phyloP scores from a whole-genome alignment of 1,140 invertebrate species.

The Holcopasites calliopsidis region DNA sequence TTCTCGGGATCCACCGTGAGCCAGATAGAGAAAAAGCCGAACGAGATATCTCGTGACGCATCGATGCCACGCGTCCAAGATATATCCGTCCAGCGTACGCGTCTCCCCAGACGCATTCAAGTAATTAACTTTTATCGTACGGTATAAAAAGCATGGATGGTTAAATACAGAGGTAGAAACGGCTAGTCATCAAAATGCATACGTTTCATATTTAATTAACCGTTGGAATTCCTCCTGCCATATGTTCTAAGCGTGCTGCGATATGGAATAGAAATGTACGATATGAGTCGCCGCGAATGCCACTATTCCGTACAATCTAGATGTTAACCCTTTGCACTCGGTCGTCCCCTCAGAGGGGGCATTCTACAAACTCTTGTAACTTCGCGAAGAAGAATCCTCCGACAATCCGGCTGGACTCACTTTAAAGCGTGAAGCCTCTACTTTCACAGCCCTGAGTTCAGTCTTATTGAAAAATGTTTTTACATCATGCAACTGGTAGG shows the following conservation, averaged over 20 bases:
- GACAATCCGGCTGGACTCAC: no score
- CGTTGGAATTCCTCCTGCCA: neutral
- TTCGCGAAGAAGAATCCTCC: no score
- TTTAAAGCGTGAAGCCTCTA: no score
- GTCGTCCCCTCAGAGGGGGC: no score
- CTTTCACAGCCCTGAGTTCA: no score
- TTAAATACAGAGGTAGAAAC: neutral
- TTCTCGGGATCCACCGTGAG: constrained; percentile 39
- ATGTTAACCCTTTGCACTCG: no score
- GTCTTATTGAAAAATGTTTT: no score
- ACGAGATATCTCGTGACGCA: constrained; percentile 41
- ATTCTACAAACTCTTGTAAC: no score
- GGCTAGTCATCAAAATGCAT: neutral
- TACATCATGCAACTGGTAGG: no score
- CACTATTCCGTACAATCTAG: no score
- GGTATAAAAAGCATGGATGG: no score
- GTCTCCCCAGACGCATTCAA: neutral
- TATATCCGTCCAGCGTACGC: neutral
- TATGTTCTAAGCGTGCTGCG: neutral
- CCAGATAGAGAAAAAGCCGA: neutral
- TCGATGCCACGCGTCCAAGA: constrained; percentile 37
- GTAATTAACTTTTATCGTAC: constrained; percentile 5
- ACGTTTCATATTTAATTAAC: neutral
- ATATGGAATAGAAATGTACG: neutral
- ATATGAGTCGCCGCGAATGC: no score